These are phyloP conservation scores for Axinella damicornis DNA, from an alignment of 37 sponge, comb jelly and placozoan genomes.

Conservation along the genomic window DNA sequence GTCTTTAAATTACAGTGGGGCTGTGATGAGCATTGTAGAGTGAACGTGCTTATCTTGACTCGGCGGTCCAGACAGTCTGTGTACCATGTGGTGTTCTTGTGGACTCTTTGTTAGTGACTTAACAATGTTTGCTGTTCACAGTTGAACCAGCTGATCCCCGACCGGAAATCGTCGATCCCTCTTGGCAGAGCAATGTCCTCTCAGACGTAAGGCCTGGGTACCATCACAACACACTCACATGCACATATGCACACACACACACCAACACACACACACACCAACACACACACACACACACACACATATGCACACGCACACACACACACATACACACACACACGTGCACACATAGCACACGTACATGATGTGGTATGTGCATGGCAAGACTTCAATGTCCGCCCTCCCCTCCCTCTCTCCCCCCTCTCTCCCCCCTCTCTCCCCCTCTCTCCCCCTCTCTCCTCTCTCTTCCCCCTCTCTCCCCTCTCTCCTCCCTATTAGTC, in stretches of 20 bases:
- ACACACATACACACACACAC: not conserved
- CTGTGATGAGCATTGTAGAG: no score
- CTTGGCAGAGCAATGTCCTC: not conserved
- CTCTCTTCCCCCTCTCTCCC: not conserved
- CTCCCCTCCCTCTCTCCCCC: no score
- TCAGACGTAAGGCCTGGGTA: no score
- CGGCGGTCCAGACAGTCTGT: no score
- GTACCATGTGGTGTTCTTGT: no score
- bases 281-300: not conserved
- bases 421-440: not conserved
- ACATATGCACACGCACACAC: not conserved
- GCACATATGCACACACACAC: not conserved
- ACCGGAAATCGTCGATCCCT: not conserved
- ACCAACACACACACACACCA: no score
- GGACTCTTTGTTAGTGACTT: no score
- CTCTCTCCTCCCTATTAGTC: not conserved
- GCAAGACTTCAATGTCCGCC: no score
- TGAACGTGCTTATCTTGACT: no score
- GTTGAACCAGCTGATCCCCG: constrained; percentile 33
- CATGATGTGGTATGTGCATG: no score
- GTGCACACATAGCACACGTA: not conserved
- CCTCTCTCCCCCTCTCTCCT: not conserved
- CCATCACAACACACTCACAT: not conserved
- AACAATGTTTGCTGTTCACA: not conserved
- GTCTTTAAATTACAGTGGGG: no score